Evolutionary conservation across 2,888 invertebrate species (phyloP).

Genomic region (Plusia festucae): DNA sequence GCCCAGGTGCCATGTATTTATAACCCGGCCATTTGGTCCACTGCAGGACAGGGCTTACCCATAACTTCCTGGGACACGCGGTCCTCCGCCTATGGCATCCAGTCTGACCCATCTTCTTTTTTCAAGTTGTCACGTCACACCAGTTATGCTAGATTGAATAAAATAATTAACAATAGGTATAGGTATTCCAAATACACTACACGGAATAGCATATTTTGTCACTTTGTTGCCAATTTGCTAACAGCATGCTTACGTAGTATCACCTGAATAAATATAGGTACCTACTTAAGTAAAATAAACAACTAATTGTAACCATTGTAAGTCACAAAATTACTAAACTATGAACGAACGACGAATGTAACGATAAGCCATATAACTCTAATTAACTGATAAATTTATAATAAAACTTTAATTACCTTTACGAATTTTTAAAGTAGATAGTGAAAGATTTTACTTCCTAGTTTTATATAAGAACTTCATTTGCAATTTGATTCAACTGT

Average conservation of each 20-base stretch:
- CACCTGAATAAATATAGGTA: slow-evolving; percentile 41
- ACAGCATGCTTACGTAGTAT: slow-evolving; percentile 5
- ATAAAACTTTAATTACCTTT: slow-evolving; percentile 6
- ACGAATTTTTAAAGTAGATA: background rate
- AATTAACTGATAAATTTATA: slow-evolving; percentile 20
- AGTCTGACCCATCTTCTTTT: no score
- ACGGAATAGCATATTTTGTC: background rate
- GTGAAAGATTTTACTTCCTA: no score
- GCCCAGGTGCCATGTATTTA: no score
- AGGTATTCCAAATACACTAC: background rate
- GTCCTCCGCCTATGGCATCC: no score
- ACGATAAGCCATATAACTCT: slow-evolving; percentile 19
- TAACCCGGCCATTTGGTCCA: no score
- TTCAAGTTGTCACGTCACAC: no score
- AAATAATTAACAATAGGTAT: background rate
- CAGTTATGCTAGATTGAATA: background rate
- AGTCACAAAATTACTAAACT: slow-evolving; percentile 6
- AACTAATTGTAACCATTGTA: slow-evolving; percentile 23
- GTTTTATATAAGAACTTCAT: no score
- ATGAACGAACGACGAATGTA: no score
- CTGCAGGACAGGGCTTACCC: no score
- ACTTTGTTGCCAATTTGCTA: background rate
- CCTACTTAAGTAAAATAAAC: slow-evolving; percentile 8
- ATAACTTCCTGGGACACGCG: no score
- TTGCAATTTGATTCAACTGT: no score